Evolutionary conservation across 2,797 vertebrate genomes (phyloP), one percentile per base, ranked within the genome.

Genomic region (Channa striata): DNA sequence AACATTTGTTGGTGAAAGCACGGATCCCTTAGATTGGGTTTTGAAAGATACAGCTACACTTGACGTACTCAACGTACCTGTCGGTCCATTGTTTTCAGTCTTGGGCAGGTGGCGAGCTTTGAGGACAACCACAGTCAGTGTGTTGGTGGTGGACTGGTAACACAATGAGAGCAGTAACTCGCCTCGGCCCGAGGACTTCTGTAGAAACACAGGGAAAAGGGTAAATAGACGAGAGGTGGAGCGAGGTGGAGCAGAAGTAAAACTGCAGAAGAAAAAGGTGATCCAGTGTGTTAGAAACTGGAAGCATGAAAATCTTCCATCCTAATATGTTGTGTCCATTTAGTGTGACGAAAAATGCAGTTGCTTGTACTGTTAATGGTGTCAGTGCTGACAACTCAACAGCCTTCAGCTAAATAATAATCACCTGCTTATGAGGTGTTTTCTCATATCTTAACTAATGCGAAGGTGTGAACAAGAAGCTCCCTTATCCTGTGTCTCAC

Each of bases 31-130:
- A 12, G 40, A 39, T 11, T n/a, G 23, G 6, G 33, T 44, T 25
- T 56, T 14, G 2, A 69, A 33, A 46, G 3, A 11, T 12, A 58
- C 3, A 4, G 9, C 3, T 54, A 0, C 20, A 49, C 14, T 5
- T 4, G 1, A n/a, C 6, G 3, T 76, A 49, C 14, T 5, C 3
- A 1, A n/a, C 6, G 3, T 76, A 99, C 98, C 98, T 94, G 96
- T 96, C 67, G 97, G 96, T 82, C 96, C 95, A n/a, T 94, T 96
- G 80, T 95, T 94, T 76, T 99, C 97, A 36, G 94, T 93, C 89
- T 97, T 98, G 58, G 97, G 97, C 77, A 99, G 92, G 80, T 99
- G 97, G n/a, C 97, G 95, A 21, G 98, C 98, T 92, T 99, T 99
- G 78, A 99, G 94, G 64, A 99, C 97, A 73, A 99, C 98, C 72